Conservation (phyloP, 1,140 invertebrate genomes). For the Dendroctonus ponderosae region DNA sequence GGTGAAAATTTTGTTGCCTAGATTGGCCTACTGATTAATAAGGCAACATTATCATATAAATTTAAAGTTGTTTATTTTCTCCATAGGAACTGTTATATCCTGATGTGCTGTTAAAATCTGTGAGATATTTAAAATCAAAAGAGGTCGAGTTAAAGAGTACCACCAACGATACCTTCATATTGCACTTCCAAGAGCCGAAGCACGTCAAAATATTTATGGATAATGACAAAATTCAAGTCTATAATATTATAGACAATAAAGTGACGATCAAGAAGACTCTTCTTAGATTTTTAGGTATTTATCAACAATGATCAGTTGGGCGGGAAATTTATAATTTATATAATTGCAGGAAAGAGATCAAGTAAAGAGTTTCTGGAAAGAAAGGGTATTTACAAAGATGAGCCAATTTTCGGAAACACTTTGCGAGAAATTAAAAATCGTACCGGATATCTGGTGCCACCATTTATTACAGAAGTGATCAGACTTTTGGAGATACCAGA, state of each 20-base stretch:
- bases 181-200: conserved; percentile 29
- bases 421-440: conserved; percentile 30
- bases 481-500: conserved; percentile 42
- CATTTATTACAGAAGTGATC: conserved; percentile 40
- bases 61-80: neutral
- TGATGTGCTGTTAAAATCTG: conserved; percentile 22
- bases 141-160: conserved; percentile 33
- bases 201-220: conserved; percentile 33
- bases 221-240: conserved; percentile 30
- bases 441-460: conserved; percentile 34
- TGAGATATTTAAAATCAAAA: conserved; percentile 27
- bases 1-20: no score
- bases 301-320: no score
- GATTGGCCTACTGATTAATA: no score
- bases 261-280: conserved; percentile 28
- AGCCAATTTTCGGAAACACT: conserved; percentile 46
- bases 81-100: conserved; percentile 23
- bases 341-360: conserved; percentile 27
- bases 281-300: conserved; percentile 29
- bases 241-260: conserved; percentile 23
- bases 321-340: no score
- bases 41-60: neutral
- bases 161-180: conserved; percentile 17
- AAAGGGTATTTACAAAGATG: conserved; percentile 45
- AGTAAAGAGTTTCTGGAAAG: conserved; percentile 34